Evolutionary conservation across 2,797 vertebrate genomes (phyloP).

Genomic region (Cichlasoma orientale): DNA sequence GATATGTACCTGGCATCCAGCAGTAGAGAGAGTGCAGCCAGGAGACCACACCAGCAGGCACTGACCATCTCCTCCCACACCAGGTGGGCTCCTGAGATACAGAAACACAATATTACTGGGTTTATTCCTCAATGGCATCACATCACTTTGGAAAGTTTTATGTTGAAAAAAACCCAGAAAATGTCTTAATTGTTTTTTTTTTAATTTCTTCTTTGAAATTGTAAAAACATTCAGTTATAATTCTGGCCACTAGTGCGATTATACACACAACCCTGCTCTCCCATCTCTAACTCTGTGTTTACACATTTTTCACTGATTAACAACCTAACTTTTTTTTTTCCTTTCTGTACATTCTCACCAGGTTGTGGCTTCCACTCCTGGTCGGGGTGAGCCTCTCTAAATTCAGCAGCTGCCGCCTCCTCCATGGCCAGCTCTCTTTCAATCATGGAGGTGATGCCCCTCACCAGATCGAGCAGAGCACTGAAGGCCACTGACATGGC

Average conservation of each 20-base stretch:
- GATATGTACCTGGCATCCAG: slow-evolving; percentile 92
- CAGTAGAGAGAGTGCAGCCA: slow-evolving; percentile 94
- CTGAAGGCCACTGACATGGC: slow-evolving; percentile 99
- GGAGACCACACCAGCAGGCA: slow-evolving; percentile 97
- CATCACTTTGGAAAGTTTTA: neutral
- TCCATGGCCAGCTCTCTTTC: slow-evolving; percentile 87
- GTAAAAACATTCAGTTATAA: neutral
- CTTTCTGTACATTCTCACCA: slow-evolving; percentile 74
- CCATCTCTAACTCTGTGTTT: neutral
- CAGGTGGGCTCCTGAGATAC: slow-evolving; percentile 85
- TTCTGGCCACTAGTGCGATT: slow-evolving; percentile 9
- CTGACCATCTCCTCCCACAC: slow-evolving; percentile 99
- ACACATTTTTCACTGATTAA: neutral
- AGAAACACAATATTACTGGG: slow-evolving; percentile 9
- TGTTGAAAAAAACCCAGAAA: neutral
- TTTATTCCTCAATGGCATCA: neutral
- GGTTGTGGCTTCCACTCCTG: slow-evolving; percentile 79
- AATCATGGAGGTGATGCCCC: slow-evolving; percentile 96
- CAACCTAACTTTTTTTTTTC: neutral
- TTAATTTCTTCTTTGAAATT: neutral
- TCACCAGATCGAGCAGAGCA: slow-evolving; percentile 95
- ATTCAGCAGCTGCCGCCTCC: slow-evolving; percentile 68
- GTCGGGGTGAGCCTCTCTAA: slow-evolving; percentile 67
- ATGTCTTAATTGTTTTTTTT: neutral
- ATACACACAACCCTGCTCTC: neutral